These are phyloP conservation scores for Solea solea DNA, from an alignment of 2,113 vertebrate species.

Conservation along the genomic window DNA sequence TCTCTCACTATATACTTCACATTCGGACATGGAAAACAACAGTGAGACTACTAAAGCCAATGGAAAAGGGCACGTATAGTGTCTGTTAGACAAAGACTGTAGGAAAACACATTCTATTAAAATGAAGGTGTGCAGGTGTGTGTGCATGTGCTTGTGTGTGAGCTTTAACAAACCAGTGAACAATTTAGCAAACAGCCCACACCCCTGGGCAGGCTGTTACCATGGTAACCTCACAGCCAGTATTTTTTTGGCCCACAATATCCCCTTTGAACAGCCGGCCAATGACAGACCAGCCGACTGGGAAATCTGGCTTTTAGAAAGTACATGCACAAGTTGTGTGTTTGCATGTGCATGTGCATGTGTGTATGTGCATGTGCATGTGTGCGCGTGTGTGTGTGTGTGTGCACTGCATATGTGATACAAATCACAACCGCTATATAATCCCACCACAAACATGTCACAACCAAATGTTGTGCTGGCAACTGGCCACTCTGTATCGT, in stretches of 20 bases:
- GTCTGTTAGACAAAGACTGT: conserved; percentile 31
- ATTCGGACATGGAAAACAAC: conserved; percentile 27
- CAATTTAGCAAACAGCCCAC: conserved; percentile 76
- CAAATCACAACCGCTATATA: conserved; percentile 45
- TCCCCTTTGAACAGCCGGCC: conserved; percentile 77
- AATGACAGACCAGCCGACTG: conserved; percentile 73
- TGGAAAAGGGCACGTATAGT: conserved; percentile 33
- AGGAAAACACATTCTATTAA: conserved; percentile 18
- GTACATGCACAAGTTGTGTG: conserved; percentile 33
- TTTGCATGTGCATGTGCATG: not conserved
- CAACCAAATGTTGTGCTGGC: conserved; percentile 28
- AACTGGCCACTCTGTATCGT: conserved; percentile 24
- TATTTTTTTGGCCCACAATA: conserved; percentile 71
- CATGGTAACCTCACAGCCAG: conserved; percentile 77
- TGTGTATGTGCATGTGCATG: not conserved
- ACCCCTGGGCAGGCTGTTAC: conserved; percentile 76
- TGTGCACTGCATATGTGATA: conserved; percentile 38
- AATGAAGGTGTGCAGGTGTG: conserved; percentile 47
- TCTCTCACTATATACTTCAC: conserved; percentile 23
- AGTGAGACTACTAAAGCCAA: conserved; percentile 39
- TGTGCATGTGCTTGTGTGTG: conserved; percentile 8
- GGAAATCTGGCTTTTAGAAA: conserved; percentile 68
- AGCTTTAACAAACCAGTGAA: conserved; percentile 67
- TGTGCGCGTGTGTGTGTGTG: not conserved
- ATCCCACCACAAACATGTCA: conserved; percentile 34